phyloP scores from a whole-genome alignment of 2,113 vertebrate genomes.

The Nothocercus nigrocapillus region DNA sequence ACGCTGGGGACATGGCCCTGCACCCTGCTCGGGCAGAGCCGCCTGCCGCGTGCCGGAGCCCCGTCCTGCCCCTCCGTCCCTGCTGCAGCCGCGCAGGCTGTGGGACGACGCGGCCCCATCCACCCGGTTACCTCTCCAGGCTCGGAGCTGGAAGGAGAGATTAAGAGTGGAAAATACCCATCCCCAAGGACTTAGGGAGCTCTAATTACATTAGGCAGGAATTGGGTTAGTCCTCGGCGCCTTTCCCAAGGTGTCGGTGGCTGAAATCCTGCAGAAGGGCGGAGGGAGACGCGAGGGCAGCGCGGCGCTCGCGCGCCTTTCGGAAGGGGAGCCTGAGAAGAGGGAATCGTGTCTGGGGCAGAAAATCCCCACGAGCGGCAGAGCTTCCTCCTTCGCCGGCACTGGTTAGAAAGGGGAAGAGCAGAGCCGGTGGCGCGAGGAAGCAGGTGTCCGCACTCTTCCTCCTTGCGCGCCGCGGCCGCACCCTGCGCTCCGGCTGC shows the following conservation, averaged over 20 bases:
- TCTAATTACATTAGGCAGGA: conserved; percentile 41
- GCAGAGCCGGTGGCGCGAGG: not conserved
- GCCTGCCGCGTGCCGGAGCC: not conserved
- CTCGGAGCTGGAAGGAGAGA: not conserved
- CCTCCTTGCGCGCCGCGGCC: not conserved
- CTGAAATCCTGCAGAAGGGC: not conserved
- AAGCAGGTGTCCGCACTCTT: accelerated
- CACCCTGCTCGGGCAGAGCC: not conserved
- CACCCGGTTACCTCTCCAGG: not conserved
- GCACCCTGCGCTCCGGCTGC: not conserved
- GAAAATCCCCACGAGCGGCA: not conserved
- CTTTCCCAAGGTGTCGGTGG: not conserved
- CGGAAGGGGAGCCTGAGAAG: not conserved
- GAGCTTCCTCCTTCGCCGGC: not conserved
- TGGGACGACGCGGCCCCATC: not conserved
- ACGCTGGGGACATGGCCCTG: not conserved
- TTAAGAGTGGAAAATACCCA: conserved; percentile 51
- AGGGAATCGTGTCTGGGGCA: not conserved
- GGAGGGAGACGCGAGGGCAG: accelerated
- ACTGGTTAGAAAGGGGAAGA: not conserved
- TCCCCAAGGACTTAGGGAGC: conserved; percentile 38
- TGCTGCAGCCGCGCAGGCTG: no score
- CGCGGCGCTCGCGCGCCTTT: accelerated
- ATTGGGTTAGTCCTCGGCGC: conserved; percentile 26
- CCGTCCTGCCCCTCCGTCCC: not conserved